Conservation (phyloP, 2,113 vertebrate species). For the Centrocercus urophasianus region DNA sequence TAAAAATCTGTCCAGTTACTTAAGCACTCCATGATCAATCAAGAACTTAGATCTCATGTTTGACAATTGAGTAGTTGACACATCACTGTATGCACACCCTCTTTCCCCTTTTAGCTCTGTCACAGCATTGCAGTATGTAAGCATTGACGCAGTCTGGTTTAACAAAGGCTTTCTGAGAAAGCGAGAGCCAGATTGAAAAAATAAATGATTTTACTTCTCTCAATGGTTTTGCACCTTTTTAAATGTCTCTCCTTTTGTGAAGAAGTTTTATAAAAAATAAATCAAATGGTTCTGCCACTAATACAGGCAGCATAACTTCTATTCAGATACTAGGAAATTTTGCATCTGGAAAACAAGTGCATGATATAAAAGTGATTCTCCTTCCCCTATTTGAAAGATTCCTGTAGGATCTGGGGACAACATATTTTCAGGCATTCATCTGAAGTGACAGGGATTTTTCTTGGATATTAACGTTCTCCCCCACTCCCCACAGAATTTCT, state of each 20-base stretch:
- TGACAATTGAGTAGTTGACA: background rate
- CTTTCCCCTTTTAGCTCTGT: background rate
- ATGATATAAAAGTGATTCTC: background rate
- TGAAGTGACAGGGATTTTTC: background rate
- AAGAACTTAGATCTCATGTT: background rate
- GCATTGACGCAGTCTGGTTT: rapidly evolving
- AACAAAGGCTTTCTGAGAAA: background rate
- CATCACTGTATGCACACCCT: background rate
- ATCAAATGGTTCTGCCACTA: background rate
- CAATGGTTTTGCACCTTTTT: background rate
- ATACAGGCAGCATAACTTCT: background rate
- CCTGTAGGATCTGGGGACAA: background rate
- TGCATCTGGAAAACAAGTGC: background rate
- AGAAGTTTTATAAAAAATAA: background rate
- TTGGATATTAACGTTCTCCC: background rate
- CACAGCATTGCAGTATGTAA: background rate
- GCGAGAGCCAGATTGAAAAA: background rate
- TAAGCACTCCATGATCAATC: background rate
- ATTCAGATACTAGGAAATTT: background rate
- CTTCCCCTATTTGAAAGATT: background rate
- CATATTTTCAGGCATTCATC: background rate
- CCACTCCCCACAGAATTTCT: background rate
- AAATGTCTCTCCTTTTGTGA: background rate
- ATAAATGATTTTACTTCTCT: background rate
- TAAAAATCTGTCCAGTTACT: background rate